Evolutionary conservation across 2,113 vertebrate genomes (phyloP).

Genomic region (Holacanthus passer): DNA sequence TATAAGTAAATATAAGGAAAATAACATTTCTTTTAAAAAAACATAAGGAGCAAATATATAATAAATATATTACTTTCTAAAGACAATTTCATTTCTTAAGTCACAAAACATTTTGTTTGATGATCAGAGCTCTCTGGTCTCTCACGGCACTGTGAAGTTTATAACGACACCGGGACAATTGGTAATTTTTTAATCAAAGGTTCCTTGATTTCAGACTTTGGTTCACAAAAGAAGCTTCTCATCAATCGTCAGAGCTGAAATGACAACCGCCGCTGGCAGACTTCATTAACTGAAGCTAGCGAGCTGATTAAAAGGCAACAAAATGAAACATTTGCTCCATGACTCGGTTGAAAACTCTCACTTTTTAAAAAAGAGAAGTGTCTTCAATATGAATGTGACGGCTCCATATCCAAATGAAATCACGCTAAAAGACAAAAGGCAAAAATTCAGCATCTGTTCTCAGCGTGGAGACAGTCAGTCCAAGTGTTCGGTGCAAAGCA

Average conservation of each 20-base stretch:
- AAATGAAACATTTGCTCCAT: neutral
- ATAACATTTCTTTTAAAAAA: conserved; percentile 37
- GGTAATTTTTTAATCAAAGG: too few species aligned
- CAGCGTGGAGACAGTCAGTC: too few species aligned
- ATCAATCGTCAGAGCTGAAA: neutral
- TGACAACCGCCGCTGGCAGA: neutral
- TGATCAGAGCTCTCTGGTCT: conserved; percentile 31
- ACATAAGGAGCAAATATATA: conserved; percentile 42
- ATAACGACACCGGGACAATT: neutral
- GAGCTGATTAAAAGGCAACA: neutral
- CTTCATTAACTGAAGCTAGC: neutral
- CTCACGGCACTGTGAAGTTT: neutral
- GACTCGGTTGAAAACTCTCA: neutral
- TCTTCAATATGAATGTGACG: neutral
- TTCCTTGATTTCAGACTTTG: conserved; percentile 3
- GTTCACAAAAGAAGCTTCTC: neutral
- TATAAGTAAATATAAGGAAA: neutral
- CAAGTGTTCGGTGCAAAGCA: too few species aligned
- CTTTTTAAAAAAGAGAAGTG: neutral
- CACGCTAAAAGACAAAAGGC: too few species aligned
- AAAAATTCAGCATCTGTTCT: too few species aligned
- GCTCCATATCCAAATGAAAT: too few species aligned
- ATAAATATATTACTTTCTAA: conserved; percentile 31
- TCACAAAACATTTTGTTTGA: conserved; percentile 34
- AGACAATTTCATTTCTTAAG: conserved; percentile 8